phyloP scores from a whole-genome alignment of 2,113 vertebrate species.

The Ctenomys sociabilis region DNA sequence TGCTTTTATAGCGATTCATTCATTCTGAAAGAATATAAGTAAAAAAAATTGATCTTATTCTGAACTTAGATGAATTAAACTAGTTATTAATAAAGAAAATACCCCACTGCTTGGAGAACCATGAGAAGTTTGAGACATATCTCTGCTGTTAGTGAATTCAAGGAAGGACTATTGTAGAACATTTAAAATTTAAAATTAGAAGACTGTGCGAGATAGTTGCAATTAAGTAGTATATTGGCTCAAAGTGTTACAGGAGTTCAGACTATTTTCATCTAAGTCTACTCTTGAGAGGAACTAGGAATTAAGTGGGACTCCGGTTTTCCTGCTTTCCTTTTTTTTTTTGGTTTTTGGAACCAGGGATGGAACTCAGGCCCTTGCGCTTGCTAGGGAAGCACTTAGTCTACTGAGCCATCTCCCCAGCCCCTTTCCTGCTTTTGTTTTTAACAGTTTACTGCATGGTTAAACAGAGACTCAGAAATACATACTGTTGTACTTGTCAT shows the following conservation, averaged over 20 bases:
- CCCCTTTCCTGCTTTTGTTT: neutral
- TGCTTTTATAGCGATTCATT: conserved; percentile 22
- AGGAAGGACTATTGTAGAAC: neutral
- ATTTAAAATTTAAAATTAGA: conserved; percentile 1
- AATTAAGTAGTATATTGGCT: neutral
- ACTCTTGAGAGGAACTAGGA: neutral
- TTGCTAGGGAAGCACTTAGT: too few species aligned
- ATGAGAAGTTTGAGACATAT: neutral
- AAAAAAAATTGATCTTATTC: neutral
- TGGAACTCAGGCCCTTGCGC: too few species aligned
- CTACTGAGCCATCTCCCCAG: too few species aligned
- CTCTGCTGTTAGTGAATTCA: too few species aligned
- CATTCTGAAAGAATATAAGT: conserved; percentile 14
- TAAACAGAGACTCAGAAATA: conserved; percentile 21
- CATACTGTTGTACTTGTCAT: neutral
- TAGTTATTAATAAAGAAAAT: neutral
- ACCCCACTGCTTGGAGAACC: neutral
- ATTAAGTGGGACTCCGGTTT: neutral
- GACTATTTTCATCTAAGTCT: neutral
- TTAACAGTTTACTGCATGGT: neutral
- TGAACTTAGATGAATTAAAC: conserved; percentile 2
- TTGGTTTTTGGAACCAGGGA: too few species aligned
- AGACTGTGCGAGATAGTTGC: neutral
- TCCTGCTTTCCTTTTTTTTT: neutral
- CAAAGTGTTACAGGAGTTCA: neutral